Conservation (phyloP, 2,113 vertebrate species). For the Genyomyrus donnyi region DNA sequence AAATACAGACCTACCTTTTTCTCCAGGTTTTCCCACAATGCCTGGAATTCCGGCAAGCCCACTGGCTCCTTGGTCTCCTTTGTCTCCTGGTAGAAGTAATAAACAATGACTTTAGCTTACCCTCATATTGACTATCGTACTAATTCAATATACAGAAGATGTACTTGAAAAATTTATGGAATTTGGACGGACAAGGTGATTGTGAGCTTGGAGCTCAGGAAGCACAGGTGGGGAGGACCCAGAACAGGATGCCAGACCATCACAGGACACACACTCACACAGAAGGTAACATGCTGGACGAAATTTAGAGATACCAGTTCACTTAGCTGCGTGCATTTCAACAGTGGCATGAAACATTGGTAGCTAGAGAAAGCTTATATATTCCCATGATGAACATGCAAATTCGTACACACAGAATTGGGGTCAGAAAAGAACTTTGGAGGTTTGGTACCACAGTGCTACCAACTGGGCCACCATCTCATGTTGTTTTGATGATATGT, state of each 20-base stretch:
- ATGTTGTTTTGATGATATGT: not conserved
- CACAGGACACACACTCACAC: not conserved
- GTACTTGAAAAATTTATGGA: too few species aligned
- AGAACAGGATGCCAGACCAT: not conserved
- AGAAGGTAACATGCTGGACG: not conserved
- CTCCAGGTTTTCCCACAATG: slow-evolving; percentile 73
- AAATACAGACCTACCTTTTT: slow-evolving; percentile 64
- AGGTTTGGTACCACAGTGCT: not conserved
- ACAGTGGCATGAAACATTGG: not conserved
- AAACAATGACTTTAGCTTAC: not conserved
- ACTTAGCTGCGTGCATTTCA: not conserved
- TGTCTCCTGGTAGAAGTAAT: slow-evolving; percentile 64
- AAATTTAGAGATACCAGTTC: not conserved
- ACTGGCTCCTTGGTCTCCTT: slow-evolving; percentile 71
- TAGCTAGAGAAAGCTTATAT: not conserved
- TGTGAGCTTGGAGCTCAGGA: not conserved
- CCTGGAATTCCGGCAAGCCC: slow-evolving; percentile 72
- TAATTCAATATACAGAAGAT: not conserved
- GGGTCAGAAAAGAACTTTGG: not conserved
- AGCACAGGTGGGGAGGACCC: not conserved
- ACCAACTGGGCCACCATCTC: not conserved
- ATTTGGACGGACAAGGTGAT: not conserved
- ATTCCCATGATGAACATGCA: not conserved
- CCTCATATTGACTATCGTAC: not conserved
- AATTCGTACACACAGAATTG: not conserved